Evolutionary conservation across 2,797 vertebrate species (phyloP).

Genomic region (Apogon hyalosoma): DNA sequence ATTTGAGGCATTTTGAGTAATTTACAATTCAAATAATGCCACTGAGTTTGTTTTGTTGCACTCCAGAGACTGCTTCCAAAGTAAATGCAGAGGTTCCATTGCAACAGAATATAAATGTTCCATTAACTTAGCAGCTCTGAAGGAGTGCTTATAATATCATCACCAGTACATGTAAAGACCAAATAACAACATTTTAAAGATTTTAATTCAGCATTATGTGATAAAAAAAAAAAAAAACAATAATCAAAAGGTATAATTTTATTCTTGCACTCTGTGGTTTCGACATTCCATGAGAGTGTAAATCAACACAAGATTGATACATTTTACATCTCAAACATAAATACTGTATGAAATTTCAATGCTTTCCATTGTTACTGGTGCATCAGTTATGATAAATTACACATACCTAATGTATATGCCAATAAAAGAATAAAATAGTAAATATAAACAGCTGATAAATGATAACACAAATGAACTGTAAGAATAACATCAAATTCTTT

Average conservation of each 20-base stretch:
- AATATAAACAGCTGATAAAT: conserved; percentile 61
- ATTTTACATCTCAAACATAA: conserved; percentile 76
- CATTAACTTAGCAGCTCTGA: not conserved
- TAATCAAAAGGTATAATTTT: conserved; percentile 60
- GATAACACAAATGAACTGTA: conserved; percentile 36
- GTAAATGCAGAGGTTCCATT: not conserved
- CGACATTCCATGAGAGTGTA: conserved; percentile 57
- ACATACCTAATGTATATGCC: conserved; percentile 54
- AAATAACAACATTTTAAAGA: conserved; percentile 44
- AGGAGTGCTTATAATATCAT: not conserved
- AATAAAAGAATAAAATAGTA: conserved; percentile 47
- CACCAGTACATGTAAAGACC: conserved; percentile 31
- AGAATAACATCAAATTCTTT: conserved; percentile 13
- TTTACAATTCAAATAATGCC: conserved; percentile 65
- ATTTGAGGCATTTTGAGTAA: conserved; percentile 68
- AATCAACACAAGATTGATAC: conserved; percentile 53
- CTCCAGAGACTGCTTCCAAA: conserved; percentile 33
- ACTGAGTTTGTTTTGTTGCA: conserved; percentile 32
- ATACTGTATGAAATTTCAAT: conserved; percentile 72
- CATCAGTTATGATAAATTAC: conserved; percentile 73
- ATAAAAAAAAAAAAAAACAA: conserved; percentile 51
- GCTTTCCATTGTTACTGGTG: conserved; percentile 52
- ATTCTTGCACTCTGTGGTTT: conserved; percentile 67
- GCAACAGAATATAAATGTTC: not conserved
- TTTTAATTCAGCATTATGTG: conserved; percentile 57